Evolutionary conservation across 2,113 vertebrate species (phyloP).

Genomic region (Cryptomyrus ogoouensis): DNA sequence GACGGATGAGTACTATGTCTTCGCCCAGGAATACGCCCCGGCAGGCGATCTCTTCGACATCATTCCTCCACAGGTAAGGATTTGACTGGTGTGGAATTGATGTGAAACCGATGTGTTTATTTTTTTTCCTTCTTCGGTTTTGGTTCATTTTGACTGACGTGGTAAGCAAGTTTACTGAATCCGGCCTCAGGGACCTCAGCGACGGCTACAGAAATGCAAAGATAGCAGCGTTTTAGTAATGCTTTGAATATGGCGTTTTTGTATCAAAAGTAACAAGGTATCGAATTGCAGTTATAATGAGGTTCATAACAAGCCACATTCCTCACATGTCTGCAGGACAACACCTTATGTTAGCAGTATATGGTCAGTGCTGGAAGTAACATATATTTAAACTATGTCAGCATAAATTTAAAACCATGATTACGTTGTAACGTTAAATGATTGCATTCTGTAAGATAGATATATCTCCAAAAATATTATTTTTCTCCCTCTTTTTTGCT

Average conservation of each 20-base stretch:
- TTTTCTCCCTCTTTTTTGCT: neutral
- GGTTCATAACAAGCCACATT: neutral
- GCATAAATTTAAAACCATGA: neutral
- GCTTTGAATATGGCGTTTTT: neutral
- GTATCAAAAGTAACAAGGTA: neutral
- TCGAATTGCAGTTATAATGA: neutral
- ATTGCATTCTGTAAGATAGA: neutral
- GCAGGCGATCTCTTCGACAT: slow-evolving; percentile 76
- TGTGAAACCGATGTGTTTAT: neutral
- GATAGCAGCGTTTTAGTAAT: neutral
- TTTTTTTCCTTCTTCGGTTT: neutral
- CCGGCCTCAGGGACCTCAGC: neutral
- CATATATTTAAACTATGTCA: neutral
- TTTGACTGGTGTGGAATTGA: neutral
- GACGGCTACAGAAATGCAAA: neutral
- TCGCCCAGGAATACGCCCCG: slow-evolving; percentile 73
- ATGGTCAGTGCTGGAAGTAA: neutral
- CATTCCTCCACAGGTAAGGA: slow-evolving; percentile 72
- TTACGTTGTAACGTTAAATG: neutral
- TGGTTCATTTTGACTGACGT: neutral
- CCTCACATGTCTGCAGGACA: neutral
- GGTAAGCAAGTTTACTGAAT: neutral
- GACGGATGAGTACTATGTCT: slow-evolving; percentile 72
- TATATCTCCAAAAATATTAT: neutral
- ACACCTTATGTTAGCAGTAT: neutral